Base-by-base conservation (phyloP, 2,113 vertebrate genomes). In the Chaetodon auriga region DNA sequence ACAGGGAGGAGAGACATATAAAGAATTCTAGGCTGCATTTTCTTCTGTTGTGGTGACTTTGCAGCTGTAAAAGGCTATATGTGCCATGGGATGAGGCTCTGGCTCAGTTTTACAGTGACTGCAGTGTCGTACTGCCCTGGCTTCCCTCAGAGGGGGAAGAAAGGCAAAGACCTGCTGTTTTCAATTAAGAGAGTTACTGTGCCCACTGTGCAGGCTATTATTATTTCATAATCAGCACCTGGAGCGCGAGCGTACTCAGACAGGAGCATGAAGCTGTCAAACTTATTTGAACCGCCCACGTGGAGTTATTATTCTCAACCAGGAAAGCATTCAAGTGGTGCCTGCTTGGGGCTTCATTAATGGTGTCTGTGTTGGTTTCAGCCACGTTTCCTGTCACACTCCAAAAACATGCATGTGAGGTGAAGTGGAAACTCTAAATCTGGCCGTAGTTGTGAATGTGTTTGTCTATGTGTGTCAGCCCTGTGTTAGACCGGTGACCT, bases 121-220 rank as follows among this genome's bases (percentile, higher is more conserved):
- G 35, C 57, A 61, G 75, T 75, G 82, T 77, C 74, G 78, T 25
- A 8, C 25, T 70, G 65, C 11, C 55, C 62, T 48, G 35, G 54
- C 82, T 71, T 80, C 60, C 46, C 80, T 83, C 69, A 19, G 19
- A 68, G 60, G 60, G 57, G 35, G 30, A 61, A 75, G 71, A 68
- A 75, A 81, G 41, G 57, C 7, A 0, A 62, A 71, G 81, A 54
- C 90, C 85, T 71, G 87, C 90, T 91, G 85, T 82, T 91, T 86
- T 90, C 88, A 90, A 90, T 93, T 89, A 89, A 51, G 72, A 30
- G 57, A 75, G 84, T 68, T 55, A 54, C 73, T 49, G 49, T 65
- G 18, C 69, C 70, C 75, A 77, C 86, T 75, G 75, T 64, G 71
- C 62, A 73, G 74, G 36, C 70, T 66, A 68, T 87, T 84, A 85